Evolutionary conservation across 2,797 vertebrate species (phyloP), one percentile per base, ranked within the genome.

Genomic region (Poecilia picta): DNA sequence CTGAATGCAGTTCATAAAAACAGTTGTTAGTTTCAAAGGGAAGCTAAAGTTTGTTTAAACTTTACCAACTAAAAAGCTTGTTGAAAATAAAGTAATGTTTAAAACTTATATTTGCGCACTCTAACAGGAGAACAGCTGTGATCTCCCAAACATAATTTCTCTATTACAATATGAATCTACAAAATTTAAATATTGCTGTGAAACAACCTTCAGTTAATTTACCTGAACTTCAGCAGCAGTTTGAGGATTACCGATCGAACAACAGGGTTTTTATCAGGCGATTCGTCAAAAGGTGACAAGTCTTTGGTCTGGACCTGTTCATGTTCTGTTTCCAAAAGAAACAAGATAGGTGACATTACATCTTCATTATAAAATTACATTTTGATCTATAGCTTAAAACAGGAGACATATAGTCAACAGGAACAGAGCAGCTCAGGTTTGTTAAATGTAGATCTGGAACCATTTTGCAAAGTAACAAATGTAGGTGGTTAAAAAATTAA

Each of bases 221-320:
- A 90, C 89, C 87, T 88, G 81, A 87, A 90, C 70, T 97, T 97
- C 66, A 97, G 74, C 28, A 97, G 95, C 57, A 97, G 92, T 79
- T 97, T 97, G 73, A 97, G 90, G 55, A 97, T 91, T 66, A 97
- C 94, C 0, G 97, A 97, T 88, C 97, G 96, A 78, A 96, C 94
- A 12, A 97, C 78, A 1, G 97, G 97, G 36, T 92, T 96, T 83
- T 95, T 93, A 81, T 97, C 97, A 55, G 95, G 93, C 0, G 96
- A 93, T 0, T 97, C 97, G 0, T 96, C 88, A 46, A 97, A 97
- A 0, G 96, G 85, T 1, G 89, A 66, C 68, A 90, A 77, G 77
- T 51, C 82, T 59, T 90, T 90, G 59, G 88, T 90, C 59, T 83
- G 66, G 75, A 81, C 12, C 64, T 80, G 4, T 36, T 81, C 1